These are phyloP conservation scores for Asteroscopus sphinx DNA, from an alignment of 2,888 invertebrate species.

Conservation along the genomic window DNA sequence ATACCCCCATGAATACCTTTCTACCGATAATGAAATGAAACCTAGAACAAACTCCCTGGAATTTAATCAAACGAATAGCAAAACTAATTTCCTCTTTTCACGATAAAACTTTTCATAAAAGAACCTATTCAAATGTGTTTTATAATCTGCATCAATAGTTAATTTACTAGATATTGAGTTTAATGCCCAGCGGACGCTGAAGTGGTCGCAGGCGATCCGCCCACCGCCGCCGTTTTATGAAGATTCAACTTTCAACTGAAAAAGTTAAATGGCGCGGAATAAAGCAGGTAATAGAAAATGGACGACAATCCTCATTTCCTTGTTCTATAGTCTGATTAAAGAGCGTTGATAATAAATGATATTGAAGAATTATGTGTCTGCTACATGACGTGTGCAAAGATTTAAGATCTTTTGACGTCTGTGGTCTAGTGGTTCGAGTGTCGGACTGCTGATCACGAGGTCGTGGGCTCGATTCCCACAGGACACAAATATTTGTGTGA, in stretches of 20 bases:
- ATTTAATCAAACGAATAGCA: slow-evolving; percentile 15
- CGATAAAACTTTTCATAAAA: slow-evolving; percentile 9
- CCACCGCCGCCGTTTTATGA: slow-evolving; percentile 67
- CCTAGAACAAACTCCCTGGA: background rate
- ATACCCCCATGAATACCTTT: too few relatives aligned
- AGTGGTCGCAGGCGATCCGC: slow-evolving; percentile 49
- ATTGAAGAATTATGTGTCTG: slow-evolving; percentile 40
- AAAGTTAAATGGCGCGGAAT: slow-evolving; percentile 84
- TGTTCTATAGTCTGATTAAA: slow-evolving; percentile 72
- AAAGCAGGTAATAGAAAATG: slow-evolving; percentile 83
- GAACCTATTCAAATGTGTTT: slow-evolving; percentile 36
- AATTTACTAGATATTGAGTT: slow-evolving; percentile 60
- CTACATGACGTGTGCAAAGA: background rate
- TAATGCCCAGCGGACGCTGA: slow-evolving; percentile 56
- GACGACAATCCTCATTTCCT: slow-evolving; percentile 83
- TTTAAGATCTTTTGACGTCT: too few relatives aligned
- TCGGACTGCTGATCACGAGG: too few relatives aligned
- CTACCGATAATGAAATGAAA: background rate
- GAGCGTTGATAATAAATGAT: slow-evolving; percentile 31
- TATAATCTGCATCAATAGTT: slow-evolving; percentile 52
- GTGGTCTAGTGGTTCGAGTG: too few relatives aligned
- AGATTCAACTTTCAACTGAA: slow-evolving; percentile 77
- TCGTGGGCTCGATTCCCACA: too few relatives aligned
- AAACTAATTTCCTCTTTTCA: slow-evolving; percentile 4
- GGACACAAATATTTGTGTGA: too few relatives aligned